Evolutionary conservation across 30 jellyfish, hydroid and myxozoan genomes (phyloP).

Genomic region (Aurelia aurita): DNA sequence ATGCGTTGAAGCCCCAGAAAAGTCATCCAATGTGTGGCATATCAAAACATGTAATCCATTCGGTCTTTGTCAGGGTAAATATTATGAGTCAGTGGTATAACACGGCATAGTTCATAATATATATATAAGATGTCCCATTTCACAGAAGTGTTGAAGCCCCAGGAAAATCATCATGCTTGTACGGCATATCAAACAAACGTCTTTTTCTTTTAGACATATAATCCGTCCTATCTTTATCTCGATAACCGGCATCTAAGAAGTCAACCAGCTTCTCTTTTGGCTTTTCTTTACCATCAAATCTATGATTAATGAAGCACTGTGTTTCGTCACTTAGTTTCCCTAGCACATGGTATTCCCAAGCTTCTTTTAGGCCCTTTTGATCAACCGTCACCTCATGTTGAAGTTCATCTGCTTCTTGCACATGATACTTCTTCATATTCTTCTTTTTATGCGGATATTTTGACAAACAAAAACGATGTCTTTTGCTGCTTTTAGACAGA

Average conservation of each 20-base stretch:
- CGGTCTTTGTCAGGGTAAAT: background rate
- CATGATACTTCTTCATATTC: conserved; percentile 2
- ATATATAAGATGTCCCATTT: background rate
- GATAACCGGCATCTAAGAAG: conserved; percentile 65
- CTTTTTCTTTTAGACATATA: conserved; percentile 49
- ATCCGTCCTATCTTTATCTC: conserved; percentile 69
- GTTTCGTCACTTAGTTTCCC: conserved; percentile 68
- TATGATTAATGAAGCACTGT: conserved; percentile 55
- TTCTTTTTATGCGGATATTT: conserved; percentile 57
- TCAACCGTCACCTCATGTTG: conserved; percentile 68
- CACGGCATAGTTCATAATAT: too few species aligned
- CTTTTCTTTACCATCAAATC: conserved; percentile 76
- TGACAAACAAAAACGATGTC: conserved; percentile 64
- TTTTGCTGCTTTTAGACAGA: conserved; percentile 54
- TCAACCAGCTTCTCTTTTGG: conserved; percentile 68
- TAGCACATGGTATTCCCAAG: conserved; percentile 69
- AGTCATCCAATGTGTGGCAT: too few species aligned
- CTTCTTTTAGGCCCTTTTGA: conserved; percentile 68
- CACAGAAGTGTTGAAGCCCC: conserved; percentile 66
- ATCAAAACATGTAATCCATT: too few species aligned
- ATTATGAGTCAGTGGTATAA: background rate
- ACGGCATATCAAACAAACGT: conserved; percentile 65
- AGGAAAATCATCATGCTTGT: conserved; percentile 74
- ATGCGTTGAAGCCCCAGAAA: too few species aligned
- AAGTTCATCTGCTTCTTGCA: conserved; percentile 52